Base-by-base conservation (phyloP, 2,888 invertebrate species). In the Galeopsomyia nigrocyanea region DNA sequence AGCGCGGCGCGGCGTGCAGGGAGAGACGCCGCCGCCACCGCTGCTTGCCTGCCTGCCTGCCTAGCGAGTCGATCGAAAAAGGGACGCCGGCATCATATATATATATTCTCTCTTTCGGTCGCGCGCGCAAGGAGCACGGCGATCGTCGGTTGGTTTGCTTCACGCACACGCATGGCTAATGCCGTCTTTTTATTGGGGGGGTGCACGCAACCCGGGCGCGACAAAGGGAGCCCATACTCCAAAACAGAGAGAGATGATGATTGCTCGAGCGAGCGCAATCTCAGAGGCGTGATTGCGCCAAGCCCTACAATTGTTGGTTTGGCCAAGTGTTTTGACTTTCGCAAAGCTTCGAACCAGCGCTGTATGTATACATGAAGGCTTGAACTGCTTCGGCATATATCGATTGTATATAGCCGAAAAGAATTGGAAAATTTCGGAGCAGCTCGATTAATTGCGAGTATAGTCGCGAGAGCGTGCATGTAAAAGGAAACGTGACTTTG, bases 1-100 rank as follows among this genome's bases (percentile, higher is more conserved):
- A 84, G 88, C 88, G 87, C 84, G 88, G 88, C 85, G 80, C 85
- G 64, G 26, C 47, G 50, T 39, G 61, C 26, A 64, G 64, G 21
- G 47, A 62, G 65, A n/a, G 47, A 64, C 68, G 63, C 51, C 58
- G 66, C 47, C 65, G 61, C 68, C 70, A 62, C 66, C 68, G 53
- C 61, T 63, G 74, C 63, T 49, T 10, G 53, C 50, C 26, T 26
- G 26, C 26, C 26, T 61, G 74, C 63, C 26, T 26, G 46, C 57
- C 51, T n/a, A 47, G 2, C 21, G 19, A 46, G 31, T 31, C 50
- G 66, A 57, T 26, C 60, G 60, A 53, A 17, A 53, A 53, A 19
- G 7, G 17, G 53, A 17, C 53, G 7, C 53, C 17, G 19, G 5
- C 10, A 6, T 14, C 51, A 13, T 51, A 16, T 16, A 7, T 16